Conservation (phyloP, 1,140 invertebrate genomes). For the Laupala kohalensis region DNA sequence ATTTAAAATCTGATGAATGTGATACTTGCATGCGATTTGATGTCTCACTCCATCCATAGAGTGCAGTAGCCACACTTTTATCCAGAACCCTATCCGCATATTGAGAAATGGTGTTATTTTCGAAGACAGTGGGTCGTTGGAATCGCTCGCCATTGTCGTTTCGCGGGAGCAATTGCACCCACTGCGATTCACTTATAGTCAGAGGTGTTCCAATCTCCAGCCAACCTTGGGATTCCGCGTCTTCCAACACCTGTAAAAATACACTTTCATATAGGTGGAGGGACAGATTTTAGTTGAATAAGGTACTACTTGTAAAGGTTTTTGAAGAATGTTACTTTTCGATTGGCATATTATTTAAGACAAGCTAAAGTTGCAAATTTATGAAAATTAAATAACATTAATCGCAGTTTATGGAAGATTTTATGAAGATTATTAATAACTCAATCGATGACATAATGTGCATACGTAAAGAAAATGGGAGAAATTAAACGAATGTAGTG, state of each 20-base stretch:
- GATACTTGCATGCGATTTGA: neutral
- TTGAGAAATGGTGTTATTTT: neutral
- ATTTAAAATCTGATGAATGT: too few relatives aligned
- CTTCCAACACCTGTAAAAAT: neutral
- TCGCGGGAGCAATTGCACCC: neutral
- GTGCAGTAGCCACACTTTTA: neutral
- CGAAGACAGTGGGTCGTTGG: neutral
- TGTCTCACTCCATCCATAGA: neutral
- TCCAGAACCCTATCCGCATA: neutral
- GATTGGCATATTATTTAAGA: neutral
- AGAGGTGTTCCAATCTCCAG: neutral
- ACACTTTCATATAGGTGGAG: too few relatives aligned
- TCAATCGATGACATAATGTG: too few relatives aligned
- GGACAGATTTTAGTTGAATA: too few relatives aligned
- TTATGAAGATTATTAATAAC: too few relatives aligned
- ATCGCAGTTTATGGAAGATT: too few relatives aligned
- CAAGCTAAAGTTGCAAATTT: neutral
- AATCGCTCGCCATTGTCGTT: neutral
- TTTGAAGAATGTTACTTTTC: neutral
- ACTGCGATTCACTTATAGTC: neutral
- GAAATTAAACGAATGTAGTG: too few relatives aligned
- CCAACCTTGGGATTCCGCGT: neutral
- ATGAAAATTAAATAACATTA: too few relatives aligned
- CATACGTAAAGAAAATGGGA: too few relatives aligned
- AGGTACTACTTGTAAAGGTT: neutral